Conservation (phyloP, 2,113 vertebrate genomes). For the Ammodytes dubius region DNA sequence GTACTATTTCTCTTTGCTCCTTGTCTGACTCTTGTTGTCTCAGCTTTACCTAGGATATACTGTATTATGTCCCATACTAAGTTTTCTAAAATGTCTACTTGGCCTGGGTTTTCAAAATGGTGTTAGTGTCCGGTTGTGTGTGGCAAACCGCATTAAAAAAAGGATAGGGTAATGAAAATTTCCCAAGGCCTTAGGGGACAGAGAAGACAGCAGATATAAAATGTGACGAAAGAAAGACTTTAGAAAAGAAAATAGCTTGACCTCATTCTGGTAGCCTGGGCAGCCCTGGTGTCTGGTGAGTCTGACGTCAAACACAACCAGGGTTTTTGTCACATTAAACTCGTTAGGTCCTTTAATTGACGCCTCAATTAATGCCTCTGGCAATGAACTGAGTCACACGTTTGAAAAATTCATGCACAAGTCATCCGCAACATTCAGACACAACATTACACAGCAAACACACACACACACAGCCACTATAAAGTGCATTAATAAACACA, state of each 20-base stretch:
- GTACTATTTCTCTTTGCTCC: background rate
- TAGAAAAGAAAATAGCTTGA: conserved; percentile 25
- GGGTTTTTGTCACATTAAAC: conserved; percentile 81
- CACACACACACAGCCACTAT: background rate
- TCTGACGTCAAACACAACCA: conserved; percentile 68
- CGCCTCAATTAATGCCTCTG: conserved; percentile 73
- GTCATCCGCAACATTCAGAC: background rate
- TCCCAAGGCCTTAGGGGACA: background rate
- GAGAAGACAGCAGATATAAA: background rate
- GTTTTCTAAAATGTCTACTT: too few relatives aligned
- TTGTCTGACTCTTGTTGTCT: background rate
- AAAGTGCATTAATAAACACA: background rate
- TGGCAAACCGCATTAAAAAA: too few relatives aligned
- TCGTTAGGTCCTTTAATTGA: conserved; percentile 81
- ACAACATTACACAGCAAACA: background rate
- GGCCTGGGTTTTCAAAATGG: too few relatives aligned
- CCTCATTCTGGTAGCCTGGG: conserved; percentile 51
- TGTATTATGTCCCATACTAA: too few relatives aligned
- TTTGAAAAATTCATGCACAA: conserved; percentile 45
- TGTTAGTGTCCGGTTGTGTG: too few relatives aligned
- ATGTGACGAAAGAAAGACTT: conserved; percentile 4
- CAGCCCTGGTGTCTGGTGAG: conserved; percentile 45
- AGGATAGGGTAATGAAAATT: too few relatives aligned
- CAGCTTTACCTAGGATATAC: too few relatives aligned
- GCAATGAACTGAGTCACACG: conserved; percentile 68